Conservation (phyloP, 2,113 vertebrate genomes). For the Bubalus kerabau region DNA sequence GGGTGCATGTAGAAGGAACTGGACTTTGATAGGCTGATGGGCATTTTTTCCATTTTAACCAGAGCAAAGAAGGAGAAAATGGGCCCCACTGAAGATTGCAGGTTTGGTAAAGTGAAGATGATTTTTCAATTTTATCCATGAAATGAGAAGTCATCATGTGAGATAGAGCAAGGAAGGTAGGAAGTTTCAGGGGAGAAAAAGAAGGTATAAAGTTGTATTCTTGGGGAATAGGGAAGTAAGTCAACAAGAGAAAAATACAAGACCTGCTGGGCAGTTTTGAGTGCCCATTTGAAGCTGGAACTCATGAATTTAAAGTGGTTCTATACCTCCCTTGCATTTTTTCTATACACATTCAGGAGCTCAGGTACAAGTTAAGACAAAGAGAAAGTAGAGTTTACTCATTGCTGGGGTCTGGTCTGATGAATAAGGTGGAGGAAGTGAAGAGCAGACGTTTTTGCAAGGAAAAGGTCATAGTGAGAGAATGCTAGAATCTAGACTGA, state of each 20-base stretch:
- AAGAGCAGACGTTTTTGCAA: neutral
- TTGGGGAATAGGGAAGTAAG: slow-evolving; percentile 1
- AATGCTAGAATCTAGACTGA: neutral
- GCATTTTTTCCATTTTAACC: slow-evolving; percentile 22
- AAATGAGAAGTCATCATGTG: slow-evolving; percentile 62
- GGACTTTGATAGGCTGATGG: neutral
- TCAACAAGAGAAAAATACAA: slow-evolving; percentile 35
- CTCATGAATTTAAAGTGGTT: slow-evolving; percentile 37
- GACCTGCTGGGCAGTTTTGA: slow-evolving; percentile 27
- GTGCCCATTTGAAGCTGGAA: slow-evolving; percentile 5
- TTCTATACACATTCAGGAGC: neutral
- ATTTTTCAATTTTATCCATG: slow-evolving; percentile 65
- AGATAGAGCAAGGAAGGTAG: slow-evolving; percentile 3
- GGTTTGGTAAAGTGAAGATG: slow-evolving; percentile 64
- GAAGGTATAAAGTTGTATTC: slow-evolving; percentile 33
- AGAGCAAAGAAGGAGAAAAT: slow-evolving; percentile 38
- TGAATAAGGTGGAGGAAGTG: neutral
- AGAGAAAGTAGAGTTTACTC: neutral
- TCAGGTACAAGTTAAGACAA: neutral
- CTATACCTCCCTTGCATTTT: neutral
- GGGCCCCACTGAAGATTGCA: slow-evolving; percentile 50
- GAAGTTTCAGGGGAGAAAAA: slow-evolving; percentile 25
- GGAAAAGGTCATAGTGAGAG: neutral
- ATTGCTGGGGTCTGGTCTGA: neutral
- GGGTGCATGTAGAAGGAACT: neutral